A percentile compares a stretch with the other conserved stretches of the same genome.
Conservation (phyloP, 2,113 vertebrate genomes). For the Myrmecobius fasciatus region DNA sequence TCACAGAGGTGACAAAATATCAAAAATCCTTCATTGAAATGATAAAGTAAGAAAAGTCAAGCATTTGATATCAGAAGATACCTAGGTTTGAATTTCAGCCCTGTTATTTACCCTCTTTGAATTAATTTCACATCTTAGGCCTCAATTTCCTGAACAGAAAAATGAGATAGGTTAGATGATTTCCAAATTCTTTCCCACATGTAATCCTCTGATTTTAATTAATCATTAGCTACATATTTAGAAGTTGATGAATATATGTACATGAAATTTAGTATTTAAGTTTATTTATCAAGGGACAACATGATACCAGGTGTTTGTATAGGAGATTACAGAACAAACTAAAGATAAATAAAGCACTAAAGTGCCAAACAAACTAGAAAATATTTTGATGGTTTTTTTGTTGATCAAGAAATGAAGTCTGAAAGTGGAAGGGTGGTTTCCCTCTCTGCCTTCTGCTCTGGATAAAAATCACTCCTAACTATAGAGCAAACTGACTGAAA, state of each 20-base stretch:
- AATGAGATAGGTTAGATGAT: too few relatives aligned
- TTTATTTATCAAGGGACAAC: background rate
- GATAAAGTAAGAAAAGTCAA: too few relatives aligned
- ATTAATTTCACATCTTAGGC: too few relatives aligned
- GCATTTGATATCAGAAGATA: too few relatives aligned
- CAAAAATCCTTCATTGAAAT: too few relatives aligned
- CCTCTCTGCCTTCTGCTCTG: background rate
- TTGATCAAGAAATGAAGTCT: background rate
- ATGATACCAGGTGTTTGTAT: too few relatives aligned
- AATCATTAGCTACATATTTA: slow-evolving; percentile 4
- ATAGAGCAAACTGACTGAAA: background rate
- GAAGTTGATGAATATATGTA: slow-evolving; percentile 16
- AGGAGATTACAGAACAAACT: background rate
- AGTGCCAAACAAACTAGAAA: background rate
- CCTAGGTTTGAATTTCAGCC: too few relatives aligned
- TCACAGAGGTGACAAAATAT: too few relatives aligned
- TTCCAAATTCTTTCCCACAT: too few relatives aligned
- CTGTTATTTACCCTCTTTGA: too few relatives aligned
- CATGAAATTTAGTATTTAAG: slow-evolving; percentile 8
- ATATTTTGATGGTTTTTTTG: background rate
- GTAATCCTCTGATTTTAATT: too few relatives aligned
- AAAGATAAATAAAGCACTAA: background rate
- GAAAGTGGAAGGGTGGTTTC: background rate
- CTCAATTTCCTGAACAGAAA: too few relatives aligned
- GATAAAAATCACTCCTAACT: background rate